Evolutionary conservation across 2,888 invertebrate genomes (phyloP).

Genomic region (Byasa hedistus): DNA sequence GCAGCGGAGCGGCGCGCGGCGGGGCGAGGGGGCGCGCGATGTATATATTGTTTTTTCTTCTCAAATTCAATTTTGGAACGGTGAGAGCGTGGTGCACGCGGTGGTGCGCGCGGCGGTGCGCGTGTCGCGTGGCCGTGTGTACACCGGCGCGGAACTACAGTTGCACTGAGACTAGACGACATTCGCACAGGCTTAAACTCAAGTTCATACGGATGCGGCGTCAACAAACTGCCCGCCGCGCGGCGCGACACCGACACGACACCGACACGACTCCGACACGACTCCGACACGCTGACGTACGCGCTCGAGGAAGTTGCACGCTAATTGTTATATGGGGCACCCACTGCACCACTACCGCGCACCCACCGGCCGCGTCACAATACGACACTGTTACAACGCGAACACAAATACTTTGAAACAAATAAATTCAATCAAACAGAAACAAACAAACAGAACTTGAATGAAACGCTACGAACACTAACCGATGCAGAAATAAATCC

Average conservation of each 20-base stretch:
- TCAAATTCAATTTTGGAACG: slow-evolving; percentile 38
- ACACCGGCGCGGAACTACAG: slow-evolving; percentile 64
- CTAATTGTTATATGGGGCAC: slow-evolving; percentile 8
- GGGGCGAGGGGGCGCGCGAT: too few species aligned
- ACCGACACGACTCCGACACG: slow-evolving; percentile 48
- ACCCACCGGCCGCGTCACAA: too few species aligned
- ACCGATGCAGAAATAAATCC: too few species aligned
- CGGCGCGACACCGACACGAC: slow-evolving; percentile 40
- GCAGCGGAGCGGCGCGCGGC: too few species aligned
- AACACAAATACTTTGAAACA: neutral
- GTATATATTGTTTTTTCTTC: slow-evolving; percentile 47
- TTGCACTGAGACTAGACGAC: slow-evolving; percentile 75
- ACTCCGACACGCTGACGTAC: slow-evolving; percentile 54
- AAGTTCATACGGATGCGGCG: slow-evolving; percentile 72
- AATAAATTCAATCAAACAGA: too few species aligned
- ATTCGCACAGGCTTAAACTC: slow-evolving; percentile 72
- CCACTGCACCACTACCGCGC: neutral
- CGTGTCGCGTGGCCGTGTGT: slow-evolving; percentile 52
- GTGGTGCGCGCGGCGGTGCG: slow-evolving; percentile 3
- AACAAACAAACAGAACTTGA: too few species aligned
- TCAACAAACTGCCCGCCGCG: slow-evolving; percentile 63
- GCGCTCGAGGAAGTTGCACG: slow-evolving; percentile 13
- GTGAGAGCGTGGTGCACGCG: neutral
- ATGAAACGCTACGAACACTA: too few species aligned
- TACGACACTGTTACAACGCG: neutral